Evolutionary conservation across 2,797 vertebrate species (phyloP).

Genomic region (Rhinella marina): DNA sequence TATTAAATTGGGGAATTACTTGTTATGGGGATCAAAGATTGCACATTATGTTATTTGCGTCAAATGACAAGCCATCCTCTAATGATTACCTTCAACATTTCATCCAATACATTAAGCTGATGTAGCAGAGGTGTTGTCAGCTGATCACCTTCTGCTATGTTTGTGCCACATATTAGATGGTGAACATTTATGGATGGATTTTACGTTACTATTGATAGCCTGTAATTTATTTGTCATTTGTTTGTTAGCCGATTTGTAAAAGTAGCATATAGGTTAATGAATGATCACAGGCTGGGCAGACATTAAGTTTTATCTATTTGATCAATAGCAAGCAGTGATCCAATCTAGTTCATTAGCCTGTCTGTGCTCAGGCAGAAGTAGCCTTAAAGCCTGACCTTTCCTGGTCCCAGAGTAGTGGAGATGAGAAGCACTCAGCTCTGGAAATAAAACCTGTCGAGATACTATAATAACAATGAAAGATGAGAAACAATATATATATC

Average conservation of each 20-base stretch:
- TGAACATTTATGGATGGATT: background rate
- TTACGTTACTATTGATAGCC: background rate
- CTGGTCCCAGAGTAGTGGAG: constrained; percentile 8
- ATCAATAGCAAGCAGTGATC: constrained; percentile 9
- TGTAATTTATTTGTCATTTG: background rate
- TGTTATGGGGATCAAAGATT: too few relatives aligned
- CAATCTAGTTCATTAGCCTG: background rate
- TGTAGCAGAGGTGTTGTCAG: background rate
- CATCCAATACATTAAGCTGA: background rate
- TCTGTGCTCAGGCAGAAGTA: background rate
- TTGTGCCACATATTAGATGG: background rate
- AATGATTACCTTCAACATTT: background rate
- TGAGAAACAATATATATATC: constrained; percentile 25
- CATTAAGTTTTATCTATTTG: background rate
- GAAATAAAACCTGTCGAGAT: constrained; percentile 22
- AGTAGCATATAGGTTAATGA: background rate
- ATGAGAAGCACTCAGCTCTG: constrained; percentile 6
- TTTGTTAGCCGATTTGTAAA: background rate
- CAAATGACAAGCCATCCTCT: background rate
- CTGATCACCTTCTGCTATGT: background rate
- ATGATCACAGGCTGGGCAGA: background rate
- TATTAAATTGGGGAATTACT: too few relatives aligned
- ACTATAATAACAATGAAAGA: constrained; percentile 31
- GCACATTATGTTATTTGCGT: background rate
- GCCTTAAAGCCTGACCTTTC: constrained; percentile 33